phyloP scores from a whole-genome alignment of 2,797 vertebrate species.

The Anguilla pacifica region DNA sequence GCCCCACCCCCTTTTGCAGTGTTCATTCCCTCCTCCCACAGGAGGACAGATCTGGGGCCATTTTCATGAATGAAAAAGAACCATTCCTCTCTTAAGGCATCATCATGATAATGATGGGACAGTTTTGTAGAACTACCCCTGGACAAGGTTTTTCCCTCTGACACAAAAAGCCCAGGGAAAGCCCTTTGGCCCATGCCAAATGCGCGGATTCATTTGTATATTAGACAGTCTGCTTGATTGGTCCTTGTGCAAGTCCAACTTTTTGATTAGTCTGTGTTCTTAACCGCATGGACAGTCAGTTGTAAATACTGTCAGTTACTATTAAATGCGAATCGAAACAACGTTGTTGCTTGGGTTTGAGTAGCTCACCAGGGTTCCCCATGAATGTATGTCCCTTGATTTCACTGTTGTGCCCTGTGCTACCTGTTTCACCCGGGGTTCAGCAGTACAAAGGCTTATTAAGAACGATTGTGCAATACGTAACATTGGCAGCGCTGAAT shows the following conservation, averaged over 20 bases:
- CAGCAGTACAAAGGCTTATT: neutral
- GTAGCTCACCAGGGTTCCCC: neutral
- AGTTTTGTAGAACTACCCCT: neutral
- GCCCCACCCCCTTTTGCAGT: neutral
- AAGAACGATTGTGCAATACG: neutral
- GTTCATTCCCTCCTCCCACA: neutral
- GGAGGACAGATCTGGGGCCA: neutral
- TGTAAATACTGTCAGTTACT: neutral
- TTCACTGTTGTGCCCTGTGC: neutral
- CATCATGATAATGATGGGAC: neutral
- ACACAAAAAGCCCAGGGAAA: neutral
- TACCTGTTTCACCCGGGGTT: neutral
- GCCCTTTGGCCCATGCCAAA: neutral
- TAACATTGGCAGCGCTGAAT: neutral
- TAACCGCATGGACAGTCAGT: neutral
- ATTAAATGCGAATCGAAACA: neutral
- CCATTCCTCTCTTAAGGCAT: neutral
- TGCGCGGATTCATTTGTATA: neutral
- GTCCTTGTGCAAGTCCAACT: neutral
- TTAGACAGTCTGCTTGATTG: neutral
- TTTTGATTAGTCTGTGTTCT: neutral
- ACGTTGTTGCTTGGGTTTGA: neutral
- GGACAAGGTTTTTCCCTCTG: neutral
- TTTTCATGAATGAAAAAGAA: neutral
- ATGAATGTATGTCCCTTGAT: neutral